phyloP scores from a whole-genome alignment of 2,888 invertebrate species.

The Carabus problematicus region DNA sequence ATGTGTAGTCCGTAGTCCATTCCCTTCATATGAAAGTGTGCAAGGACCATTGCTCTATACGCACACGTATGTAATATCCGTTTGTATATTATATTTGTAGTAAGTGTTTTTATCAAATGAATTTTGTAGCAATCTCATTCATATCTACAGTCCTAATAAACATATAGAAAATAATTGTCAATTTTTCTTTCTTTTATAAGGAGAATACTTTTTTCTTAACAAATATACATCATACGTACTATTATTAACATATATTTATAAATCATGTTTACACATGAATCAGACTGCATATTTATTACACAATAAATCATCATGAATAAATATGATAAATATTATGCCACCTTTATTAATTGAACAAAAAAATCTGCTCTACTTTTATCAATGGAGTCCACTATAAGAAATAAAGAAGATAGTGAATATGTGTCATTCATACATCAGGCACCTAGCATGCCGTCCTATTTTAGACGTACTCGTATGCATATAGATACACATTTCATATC shows the following conservation, averaged over 20 bases:
- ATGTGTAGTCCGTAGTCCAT: slow-evolving; percentile 32
- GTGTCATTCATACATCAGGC: too few relatives aligned
- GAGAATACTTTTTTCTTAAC: neutral
- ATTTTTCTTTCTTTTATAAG: neutral
- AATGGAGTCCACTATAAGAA: neutral
- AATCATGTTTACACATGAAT: neutral
- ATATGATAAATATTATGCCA: neutral
- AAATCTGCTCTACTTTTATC: neutral
- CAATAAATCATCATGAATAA: neutral
- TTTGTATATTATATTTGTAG: slow-evolving; percentile 16
- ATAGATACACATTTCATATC: too few relatives aligned
- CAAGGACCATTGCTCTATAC: slow-evolving; percentile 23
- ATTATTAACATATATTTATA: too few relatives aligned
- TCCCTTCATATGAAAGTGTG: slow-evolving; percentile 16
- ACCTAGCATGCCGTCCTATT: too few relatives aligned
- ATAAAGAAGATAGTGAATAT: too few relatives aligned
- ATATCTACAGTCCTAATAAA: slow-evolving; percentile 26
- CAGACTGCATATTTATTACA: neutral
- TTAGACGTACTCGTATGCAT: too few relatives aligned
- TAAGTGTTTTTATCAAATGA: slow-evolving; percentile 29
- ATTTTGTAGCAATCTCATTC: slow-evolving; percentile 29
- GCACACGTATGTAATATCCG: slow-evolving; percentile 20
- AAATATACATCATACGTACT: too few relatives aligned
- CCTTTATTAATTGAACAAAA: neutral
- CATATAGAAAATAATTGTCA: neutral